Base-by-base conservation (phyloP, 2,113 vertebrate species). In the Zootoca vivipara region DNA sequence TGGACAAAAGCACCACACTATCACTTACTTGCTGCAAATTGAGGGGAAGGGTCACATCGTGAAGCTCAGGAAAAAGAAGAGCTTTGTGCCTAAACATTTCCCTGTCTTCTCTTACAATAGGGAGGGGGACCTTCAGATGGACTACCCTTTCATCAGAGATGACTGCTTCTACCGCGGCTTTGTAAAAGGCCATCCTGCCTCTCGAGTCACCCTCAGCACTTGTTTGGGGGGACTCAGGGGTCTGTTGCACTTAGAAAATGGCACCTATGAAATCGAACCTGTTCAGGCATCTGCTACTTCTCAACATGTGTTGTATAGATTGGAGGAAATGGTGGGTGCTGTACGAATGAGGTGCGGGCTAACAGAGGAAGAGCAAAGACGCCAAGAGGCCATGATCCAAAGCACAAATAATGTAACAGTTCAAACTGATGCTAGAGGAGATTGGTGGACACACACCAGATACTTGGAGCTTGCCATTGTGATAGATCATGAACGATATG, bases 181-280 rank as follows among this genome's bases (percentile, higher is more conserved):
- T 69, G 91, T 95, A 42, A 89, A 90, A 4, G 94, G 78, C 0
- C 87, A 88, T 13, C 72, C 85, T 38, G 73, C 86, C 42, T 92
- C 93, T 15, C 46, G 92, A 46, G 88, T 93, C 56, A 65, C 85
- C 15, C 83, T 94, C 30, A 94, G 80, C 82, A 88, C 73, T 78
- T 96, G 93, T 78, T 90, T 78, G 67, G 94, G 92, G 7, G 92
- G 85, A 3, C 90, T 95, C 80, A 46, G 72, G 73, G 94, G 93
- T 86, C 38, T 94, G 8, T 46, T 96, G 78, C 82, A 91, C 75
- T 75, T 90, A 82, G 84, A 92, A 70, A 74, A 77, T 20, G 70
- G 38, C 46, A 42, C 10, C 78, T 96, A 95, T 83, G 92, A 95
- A 92, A 94, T 95, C 8, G 78, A 93, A 81, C 93, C 94, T 52